Base-by-base conservation (phyloP, 2,888 invertebrate species). In the Meteorus cinctellus region DNA sequence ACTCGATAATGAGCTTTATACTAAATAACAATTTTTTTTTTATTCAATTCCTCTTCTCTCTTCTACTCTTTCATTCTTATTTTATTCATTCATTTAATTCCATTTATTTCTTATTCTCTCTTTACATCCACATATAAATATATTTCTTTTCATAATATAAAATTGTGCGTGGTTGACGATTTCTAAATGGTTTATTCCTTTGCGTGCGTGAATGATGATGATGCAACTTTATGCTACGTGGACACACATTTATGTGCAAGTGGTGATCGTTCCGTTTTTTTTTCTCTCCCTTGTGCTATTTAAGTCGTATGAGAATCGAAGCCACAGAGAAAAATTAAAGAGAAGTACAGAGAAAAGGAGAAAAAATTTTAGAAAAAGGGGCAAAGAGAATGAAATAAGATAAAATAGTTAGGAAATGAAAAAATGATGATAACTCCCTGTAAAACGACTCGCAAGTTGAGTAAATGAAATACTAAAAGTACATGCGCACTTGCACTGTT, bases 371-470 rank as follows among this genome's bases (percentile, higher is more conserved):
- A 16, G 8, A 45, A 16, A 45, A 45, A 45, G 4, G 34, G 4
- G 34, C 5, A 6, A 45, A 16, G 14, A 48, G 48, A n/a, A 48
- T n/a, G 34, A 59, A 34, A 55, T 59, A 59, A 59, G 55, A 36
- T n/a, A 8, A 34, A 48, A 34, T 19, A 10, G 19, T 34, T 31
- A 16, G 12, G 48, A 12, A 24, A 63, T 41, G 8, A 68, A 59
- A 19, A 51, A 72, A 70, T 1, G 67, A 62, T 76, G 72, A 76
- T 76, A 76, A 76, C 72, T 76, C 72, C 72, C 72, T 45, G 41
- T 34, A 4, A 62, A 76, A 72, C 60, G 48, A 72, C 70, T 60
- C 51, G 62, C 71, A 72, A 63, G 63, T 72, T 63, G 51, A 72
- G 72, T 41, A 48, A 72, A 34, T 27, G 27, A 12, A 45, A 24